Percentiles rank a stretch among this genome's conserved stretches.
phyloP scores from a whole-genome alignment of 2,888 invertebrate genomes.

The Nemotelus nigrinus region DNA sequence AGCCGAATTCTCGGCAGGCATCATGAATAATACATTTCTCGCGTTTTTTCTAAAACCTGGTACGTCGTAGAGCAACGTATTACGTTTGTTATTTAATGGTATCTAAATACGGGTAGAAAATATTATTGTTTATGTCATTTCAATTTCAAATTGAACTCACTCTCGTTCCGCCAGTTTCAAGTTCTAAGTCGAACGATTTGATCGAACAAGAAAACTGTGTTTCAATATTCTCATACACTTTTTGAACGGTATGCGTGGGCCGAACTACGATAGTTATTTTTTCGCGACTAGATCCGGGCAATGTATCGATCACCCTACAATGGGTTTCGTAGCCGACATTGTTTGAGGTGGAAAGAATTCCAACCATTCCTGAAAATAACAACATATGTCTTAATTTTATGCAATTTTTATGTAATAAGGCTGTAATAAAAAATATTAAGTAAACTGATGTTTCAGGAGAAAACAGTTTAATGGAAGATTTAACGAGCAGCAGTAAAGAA shows the following conservation, averaged over 20 bases:
- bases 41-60: conserved; percentile 58
- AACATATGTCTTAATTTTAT: conserved; percentile 67
- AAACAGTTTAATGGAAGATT: too few species aligned
- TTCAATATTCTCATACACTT: conserved; percentile 60
- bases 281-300: conserved; percentile 61
- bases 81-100: conserved; percentile 58
- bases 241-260: conserved; percentile 59
- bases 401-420: too few species aligned
- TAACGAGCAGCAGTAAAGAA: too few species aligned
- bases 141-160: conserved; percentile 19
- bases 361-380: conserved; percentile 55
- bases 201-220: conserved; percentile 59
- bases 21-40: conserved; percentile 56
- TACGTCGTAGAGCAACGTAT: conserved; percentile 57
- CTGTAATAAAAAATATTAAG: too few species aligned
- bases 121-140: conserved; percentile 19
- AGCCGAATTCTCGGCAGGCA: conserved; percentile 51
- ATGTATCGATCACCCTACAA: conserved; percentile 62
- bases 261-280: conserved; percentile 62
- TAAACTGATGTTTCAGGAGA: too few species aligned
- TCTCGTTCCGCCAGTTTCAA: conserved; percentile 56
- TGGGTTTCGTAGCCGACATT: conserved; percentile 50
- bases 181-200: conserved; percentile 60
- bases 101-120: conserved; percentile 54
- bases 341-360: conserved; percentile 56